A percentile compares a stretch with the other conserved stretches of the same genome.
These are phyloP conservation scores for Nibea albiflora DNA, from an alignment of 2,113 vertebrate genomes.

Conservation along the genomic window DNA sequence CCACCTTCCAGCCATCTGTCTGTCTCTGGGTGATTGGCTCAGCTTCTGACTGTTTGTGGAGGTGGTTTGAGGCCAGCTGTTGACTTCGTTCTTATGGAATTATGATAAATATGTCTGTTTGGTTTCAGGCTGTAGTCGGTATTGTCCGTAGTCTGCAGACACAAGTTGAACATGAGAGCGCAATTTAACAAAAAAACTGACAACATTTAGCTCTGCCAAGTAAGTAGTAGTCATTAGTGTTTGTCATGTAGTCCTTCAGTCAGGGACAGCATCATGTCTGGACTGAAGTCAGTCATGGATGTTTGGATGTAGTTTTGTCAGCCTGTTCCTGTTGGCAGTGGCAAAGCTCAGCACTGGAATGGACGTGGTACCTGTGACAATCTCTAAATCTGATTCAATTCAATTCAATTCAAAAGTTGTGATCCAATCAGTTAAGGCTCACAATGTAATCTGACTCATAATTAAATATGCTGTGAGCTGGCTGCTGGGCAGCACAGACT, in stretches of 20 bases:
- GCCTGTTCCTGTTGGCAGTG: neutral
- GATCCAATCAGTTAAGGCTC: too few species aligned
- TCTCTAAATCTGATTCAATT: neutral
- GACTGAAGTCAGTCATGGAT: neutral
- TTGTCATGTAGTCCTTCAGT: neutral
- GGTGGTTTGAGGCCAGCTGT: constrained; percentile 37
- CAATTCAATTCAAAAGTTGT: too few species aligned
- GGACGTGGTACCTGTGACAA: neutral
- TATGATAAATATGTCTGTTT: neutral
- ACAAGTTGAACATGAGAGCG: neutral
- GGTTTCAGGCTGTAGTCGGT: neutral
- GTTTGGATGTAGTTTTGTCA: neutral
- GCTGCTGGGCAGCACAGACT: neutral
- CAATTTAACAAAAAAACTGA: neutral
- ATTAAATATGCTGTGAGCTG: neutral
- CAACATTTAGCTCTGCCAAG: neutral
- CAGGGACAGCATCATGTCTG: neutral
- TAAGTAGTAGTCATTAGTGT: too few species aligned
- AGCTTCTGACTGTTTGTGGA: constrained; percentile 28
- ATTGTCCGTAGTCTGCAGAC: neutral
- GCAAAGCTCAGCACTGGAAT: neutral
- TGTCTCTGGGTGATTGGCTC: constrained; percentile 8
- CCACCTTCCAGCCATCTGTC: constrained; percentile 5
- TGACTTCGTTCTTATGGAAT: constrained; percentile 28
- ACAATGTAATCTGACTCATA: neutral